Percentiles rank a stretch among this genome's conserved stretches.
Evolutionary conservation across 2,797 vertebrate species (phyloP).

Genomic region (Spondyliosoma cantharus): DNA sequence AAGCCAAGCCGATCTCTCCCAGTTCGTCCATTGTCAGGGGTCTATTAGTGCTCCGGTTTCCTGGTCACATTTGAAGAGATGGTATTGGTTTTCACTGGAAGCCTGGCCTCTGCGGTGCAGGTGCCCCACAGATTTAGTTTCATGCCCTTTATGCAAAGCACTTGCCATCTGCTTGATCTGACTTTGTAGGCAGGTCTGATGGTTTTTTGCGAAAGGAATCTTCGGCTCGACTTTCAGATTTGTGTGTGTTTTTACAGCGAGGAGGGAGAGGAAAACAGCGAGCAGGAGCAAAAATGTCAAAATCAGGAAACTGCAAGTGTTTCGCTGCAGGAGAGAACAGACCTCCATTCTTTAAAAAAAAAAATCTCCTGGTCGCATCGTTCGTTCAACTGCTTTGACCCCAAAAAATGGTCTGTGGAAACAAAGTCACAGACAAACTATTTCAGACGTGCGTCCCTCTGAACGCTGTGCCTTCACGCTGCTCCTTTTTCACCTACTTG

Average conservation of each 20-base stretch:
- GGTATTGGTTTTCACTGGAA: constrained; percentile 73
- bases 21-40: constrained; percentile 64
- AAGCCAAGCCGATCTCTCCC: constrained; percentile 50
- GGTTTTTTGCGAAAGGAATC: constrained; percentile 58
- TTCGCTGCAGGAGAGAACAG: constrained; percentile 21
- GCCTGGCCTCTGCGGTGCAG: constrained; percentile 64
- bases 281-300: background rate
- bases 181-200: constrained; percentile 57
- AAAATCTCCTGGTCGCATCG: background rate
- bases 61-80: constrained; percentile 64
- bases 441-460: constrained; percentile 34
- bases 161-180: constrained; percentile 79
- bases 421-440: constrained; percentile 45
- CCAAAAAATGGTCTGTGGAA: constrained; percentile 40
- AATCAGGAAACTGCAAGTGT: background rate
- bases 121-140: constrained; percentile 78
- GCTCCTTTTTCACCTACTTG: constrained; percentile 40
- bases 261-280: constrained; percentile 1
- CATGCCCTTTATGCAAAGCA: constrained; percentile 73
- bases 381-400: constrained; percentile 38
- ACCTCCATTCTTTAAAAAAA: constrained; percentile 4
- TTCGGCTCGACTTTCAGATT: constrained; percentile 59
- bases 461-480: constrained; percentile 22
- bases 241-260: constrained; percentile 45
- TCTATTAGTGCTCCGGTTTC: constrained; percentile 71